A percentile compares a stretch with the other conserved stretches of the same genome.
Conservation (phyloP, 2,797 vertebrate species). For the Pangasius djambal region DNA sequence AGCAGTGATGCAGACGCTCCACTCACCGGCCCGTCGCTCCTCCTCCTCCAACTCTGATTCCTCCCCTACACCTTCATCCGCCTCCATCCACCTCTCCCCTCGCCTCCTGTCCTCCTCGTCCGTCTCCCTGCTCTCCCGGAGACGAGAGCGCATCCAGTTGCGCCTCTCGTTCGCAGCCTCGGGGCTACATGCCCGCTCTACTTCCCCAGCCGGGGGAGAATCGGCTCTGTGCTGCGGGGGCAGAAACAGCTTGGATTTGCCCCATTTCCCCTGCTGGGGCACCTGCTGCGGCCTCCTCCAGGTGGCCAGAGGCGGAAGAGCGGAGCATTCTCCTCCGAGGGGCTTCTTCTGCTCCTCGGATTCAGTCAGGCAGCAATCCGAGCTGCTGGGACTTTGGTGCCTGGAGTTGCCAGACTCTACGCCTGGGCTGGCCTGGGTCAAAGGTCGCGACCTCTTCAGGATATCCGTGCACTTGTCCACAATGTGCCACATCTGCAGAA, state of each 20-base stretch:
- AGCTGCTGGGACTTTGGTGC: slow-evolving; percentile 91
- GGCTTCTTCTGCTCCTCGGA: slow-evolving; percentile 73
- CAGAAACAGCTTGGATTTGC: slow-evolving; percentile 65
- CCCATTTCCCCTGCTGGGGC: slow-evolving; percentile 65
- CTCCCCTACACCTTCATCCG: slow-evolving; percentile 70
- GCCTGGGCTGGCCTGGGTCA: slow-evolving; percentile 65
- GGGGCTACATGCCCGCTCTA: slow-evolving; percentile 64
- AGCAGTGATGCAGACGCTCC: slow-evolving; percentile 62
- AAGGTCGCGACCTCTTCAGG: slow-evolving; percentile 76
- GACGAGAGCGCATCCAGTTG: slow-evolving; percentile 44
- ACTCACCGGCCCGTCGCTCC: slow-evolving; percentile 57
- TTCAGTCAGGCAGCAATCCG: slow-evolving; percentile 85
- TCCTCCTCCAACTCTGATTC: slow-evolving; percentile 49
- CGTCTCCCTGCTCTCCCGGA: slow-evolving; percentile 66
- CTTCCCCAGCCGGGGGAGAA: slow-evolving; percentile 66
- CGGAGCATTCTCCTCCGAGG: slow-evolving; percentile 66
- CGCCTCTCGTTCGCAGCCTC: slow-evolving; percentile 55
- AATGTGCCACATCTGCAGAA: slow-evolving; percentile 98
- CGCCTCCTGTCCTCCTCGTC: slow-evolving; percentile 58
- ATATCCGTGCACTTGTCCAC: slow-evolving; percentile 95
- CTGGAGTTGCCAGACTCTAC: slow-evolving; percentile 67
- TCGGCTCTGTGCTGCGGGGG: slow-evolving; percentile 67
- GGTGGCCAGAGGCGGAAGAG: slow-evolving; percentile 77
- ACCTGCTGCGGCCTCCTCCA: slow-evolving; percentile 80
- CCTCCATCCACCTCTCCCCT: slow-evolving; percentile 69